A percentile compares a stretch with the other conserved stretches of the same genome.
Evolutionary conservation across 2,797 vertebrate species (phyloP).

Genomic region (Nyctibius grandis): DNA sequence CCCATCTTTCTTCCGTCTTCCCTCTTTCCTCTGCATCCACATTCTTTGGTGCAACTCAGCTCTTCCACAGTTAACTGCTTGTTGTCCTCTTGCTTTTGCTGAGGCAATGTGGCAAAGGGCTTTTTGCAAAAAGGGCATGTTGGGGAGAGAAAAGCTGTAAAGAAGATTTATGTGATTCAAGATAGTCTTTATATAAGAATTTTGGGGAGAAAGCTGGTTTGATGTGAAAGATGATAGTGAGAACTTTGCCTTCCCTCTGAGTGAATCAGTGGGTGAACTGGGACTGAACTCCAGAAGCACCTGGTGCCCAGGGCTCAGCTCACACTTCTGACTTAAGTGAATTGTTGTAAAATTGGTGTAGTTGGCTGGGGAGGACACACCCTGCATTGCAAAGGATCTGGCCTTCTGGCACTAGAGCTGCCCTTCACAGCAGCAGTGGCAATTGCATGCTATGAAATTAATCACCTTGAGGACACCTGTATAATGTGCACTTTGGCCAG

Average conservation of each 20-base stretch:
- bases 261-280: neutral
- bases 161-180: neutral
- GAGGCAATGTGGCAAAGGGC: neutral
- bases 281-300: neutral
- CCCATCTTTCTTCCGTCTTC: neutral
- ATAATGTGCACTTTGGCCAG: neutral
- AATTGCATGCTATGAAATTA: neutral
- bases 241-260: neutral
- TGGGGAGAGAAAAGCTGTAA: neutral
- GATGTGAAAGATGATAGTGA: neutral
- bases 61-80: neutral
- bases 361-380: neutral
- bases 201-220: neutral
- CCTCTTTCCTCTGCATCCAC: neutral
- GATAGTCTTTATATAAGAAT: neutral
- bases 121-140: neutral
- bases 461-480: neutral
- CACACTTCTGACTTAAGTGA: neutral
- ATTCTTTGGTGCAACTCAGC: neutral
- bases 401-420: neutral
- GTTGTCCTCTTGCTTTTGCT: neutral
- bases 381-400: neutral
- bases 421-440: neutral
- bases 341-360: neutral
- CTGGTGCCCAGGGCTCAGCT: neutral